phyloP scores from a whole-genome alignment of 2,888 invertebrate species.

The Lepidocyrtoides sp. region DNA sequence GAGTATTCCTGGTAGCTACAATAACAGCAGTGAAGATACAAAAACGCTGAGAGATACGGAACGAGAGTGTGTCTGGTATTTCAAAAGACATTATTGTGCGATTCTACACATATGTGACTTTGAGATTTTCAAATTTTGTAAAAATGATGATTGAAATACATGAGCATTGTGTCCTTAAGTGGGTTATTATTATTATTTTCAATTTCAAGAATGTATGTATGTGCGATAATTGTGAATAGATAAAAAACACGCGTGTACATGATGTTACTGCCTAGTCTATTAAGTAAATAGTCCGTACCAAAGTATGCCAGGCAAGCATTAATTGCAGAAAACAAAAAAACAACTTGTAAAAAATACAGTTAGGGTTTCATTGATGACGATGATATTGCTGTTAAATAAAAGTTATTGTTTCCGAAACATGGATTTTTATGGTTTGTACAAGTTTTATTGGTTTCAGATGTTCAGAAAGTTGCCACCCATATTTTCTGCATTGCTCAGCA shows the following conservation, averaged over 20 bases:
- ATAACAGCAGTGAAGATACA: too few species aligned
- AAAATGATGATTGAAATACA: slow-evolving; percentile 39
- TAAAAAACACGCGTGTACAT: not conserved
- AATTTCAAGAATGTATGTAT: slow-evolving; percentile 1
- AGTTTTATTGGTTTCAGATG: slow-evolving; percentile 57
- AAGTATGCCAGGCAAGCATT: too few species aligned
- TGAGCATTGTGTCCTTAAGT: slow-evolving; percentile 16
- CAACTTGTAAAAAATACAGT: not conserved
- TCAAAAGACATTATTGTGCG: not conserved
- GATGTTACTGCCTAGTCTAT: too few species aligned
- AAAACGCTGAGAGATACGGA: too few species aligned
- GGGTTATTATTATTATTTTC: slow-evolving; percentile 13
- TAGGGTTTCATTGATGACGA: not conserved
- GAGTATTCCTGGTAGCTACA: too few species aligned
- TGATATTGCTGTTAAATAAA: not conserved
- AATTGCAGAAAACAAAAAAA: not conserved
- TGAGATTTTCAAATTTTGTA: slow-evolving; percentile 11
- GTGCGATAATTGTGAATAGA: not conserved
- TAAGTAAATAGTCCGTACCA: too few species aligned
- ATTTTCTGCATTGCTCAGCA: not conserved
- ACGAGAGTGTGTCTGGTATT: slow-evolving; percentile 33
- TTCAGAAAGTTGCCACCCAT: not conserved
- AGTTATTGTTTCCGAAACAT: slow-evolving; percentile 50
- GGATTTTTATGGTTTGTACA: slow-evolving; percentile 47
- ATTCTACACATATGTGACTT: not conserved